These are phyloP conservation scores for honey bee (Apis mellifera) DNA, from an alignment of 1,140 invertebrate genomes.

Conservation along the genomic window DNA sequence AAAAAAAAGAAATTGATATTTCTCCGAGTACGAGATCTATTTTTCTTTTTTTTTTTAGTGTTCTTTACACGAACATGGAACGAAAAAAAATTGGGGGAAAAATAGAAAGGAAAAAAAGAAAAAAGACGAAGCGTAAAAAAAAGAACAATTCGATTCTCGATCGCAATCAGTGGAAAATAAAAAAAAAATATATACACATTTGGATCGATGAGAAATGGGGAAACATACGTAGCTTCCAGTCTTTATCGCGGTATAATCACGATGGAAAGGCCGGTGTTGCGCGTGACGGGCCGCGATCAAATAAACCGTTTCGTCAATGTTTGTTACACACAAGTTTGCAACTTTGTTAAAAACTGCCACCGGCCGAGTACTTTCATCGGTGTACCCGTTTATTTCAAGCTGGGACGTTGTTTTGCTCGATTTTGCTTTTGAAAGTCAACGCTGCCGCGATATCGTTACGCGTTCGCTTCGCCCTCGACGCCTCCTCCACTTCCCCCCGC, in stretches of 20 bases:
- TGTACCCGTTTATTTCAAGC: constrained; percentile 2
- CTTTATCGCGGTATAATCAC: constrained; percentile 19
- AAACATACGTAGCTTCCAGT: background rate
- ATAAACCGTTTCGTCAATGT: constrained; percentile 18
- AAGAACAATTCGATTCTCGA: background rate
- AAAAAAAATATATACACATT: too few species aligned
- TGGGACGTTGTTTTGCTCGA: background rate
- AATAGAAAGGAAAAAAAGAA: too few species aligned
- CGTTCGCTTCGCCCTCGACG: background rate
- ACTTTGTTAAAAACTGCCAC: constrained; percentile 32
- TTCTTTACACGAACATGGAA: too few species aligned
- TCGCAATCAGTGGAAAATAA: background rate
- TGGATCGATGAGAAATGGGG: too few species aligned
- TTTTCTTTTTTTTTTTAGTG: too few species aligned
- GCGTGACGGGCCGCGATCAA: constrained; percentile 6
- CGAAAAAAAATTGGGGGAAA: too few species aligned
- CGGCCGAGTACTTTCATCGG: background rate
- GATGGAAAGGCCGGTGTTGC: background rate
- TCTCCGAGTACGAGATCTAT: too few species aligned
- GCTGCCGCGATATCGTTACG: background rate
- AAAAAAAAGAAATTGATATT: too few species aligned
- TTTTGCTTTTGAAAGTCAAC: constrained; percentile 14
- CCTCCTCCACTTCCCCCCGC: background rate
- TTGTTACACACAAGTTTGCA: background rate
- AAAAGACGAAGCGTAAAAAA: too few species aligned